Evolutionary conservation across 2,888 invertebrate species (phyloP), one percentile per base, ranked within the genome.

Genomic region (Thymelicus sylvestris): DNA sequence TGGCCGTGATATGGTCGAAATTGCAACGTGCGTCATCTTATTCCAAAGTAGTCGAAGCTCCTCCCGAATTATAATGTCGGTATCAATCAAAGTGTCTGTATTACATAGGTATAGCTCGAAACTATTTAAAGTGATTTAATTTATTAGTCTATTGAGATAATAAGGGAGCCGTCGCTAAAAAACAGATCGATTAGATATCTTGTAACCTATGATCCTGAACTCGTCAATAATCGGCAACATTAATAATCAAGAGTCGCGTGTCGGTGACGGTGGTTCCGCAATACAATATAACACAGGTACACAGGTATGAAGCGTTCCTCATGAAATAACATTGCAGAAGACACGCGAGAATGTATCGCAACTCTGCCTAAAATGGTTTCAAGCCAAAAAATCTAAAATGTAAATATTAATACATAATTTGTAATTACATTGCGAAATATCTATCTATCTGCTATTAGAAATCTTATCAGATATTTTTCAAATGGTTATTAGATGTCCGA

Each of bases 1-100:
- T n/a, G n/a, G 13, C 4, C 0, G 50, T 2, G 24, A 67, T 41
- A 67, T n/a, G 10, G 61, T 50, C 39, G 7, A 7, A 44, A 12
- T 61, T 67, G 1, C 41, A 7, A 13, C 44, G 61, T 1, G 12
- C 15, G n/a, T n/a, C 10, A 15, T 10, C 38, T 12, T 6, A 4
- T 13, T 61, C 19, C 66, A 65, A 67, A 64, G 39, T 67, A 64
- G 62, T 63, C 7, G 69, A 65, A 66, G 73, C 70, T 67, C 59
- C 73, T 60, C 59, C 59, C 73, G 73, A 66, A 70, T 66, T 70
- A 70, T 67, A 73, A 64, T 60, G 61, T 62, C 41, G 67, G 62
- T 67, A 67, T 67, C 67, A 59, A 60, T 66, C 71, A 72, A 67
- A 39, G 15, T 19, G 55, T 19, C 66, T 66, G 38, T 55, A 50